Evolutionary conservation across 2,797 vertebrate genomes (phyloP).

Genomic region (Platyrinchus mystaceus): DNA sequence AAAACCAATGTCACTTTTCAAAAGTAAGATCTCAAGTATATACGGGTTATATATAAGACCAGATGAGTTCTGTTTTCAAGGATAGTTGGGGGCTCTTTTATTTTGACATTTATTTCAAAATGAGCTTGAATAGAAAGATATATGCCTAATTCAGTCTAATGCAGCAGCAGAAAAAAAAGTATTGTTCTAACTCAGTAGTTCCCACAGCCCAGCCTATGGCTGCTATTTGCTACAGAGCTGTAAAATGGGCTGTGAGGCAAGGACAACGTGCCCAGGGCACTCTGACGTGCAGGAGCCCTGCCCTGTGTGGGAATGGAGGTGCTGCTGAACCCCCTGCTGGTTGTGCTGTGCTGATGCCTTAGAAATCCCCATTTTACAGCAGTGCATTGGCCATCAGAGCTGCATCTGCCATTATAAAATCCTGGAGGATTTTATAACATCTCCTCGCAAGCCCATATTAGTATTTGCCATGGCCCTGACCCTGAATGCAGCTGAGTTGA

Average conservation of each 20-base stretch:
- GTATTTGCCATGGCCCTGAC: neutral
- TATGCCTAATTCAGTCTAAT: neutral
- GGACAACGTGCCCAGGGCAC: accelerated
- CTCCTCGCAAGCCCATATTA: neutral
- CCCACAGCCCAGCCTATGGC: neutral
- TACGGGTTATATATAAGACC: neutral
- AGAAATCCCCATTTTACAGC: neutral
- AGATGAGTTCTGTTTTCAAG: neutral
- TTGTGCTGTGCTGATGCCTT: accelerated
- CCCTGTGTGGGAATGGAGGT: accelerated
- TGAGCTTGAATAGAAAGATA: neutral
- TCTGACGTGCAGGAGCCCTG: neutral
- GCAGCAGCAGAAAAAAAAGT: neutral
- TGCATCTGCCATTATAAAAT: neutral
- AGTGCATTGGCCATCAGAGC: neutral
- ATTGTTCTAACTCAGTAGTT: neutral
- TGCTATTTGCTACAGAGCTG: neutral
- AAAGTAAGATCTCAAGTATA: neutral
- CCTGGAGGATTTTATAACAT: neutral
- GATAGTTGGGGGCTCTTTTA: neutral
- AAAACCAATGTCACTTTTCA: neutral
- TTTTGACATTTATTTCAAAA: neutral
- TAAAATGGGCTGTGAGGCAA: accelerated
- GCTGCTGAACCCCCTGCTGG: accelerated
- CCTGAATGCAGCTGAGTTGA: accelerated